These are phyloP conservation scores for Tribolium castaneum DNA, from an alignment of 1,140 invertebrate genomes.

Conservation along the genomic window DNA sequence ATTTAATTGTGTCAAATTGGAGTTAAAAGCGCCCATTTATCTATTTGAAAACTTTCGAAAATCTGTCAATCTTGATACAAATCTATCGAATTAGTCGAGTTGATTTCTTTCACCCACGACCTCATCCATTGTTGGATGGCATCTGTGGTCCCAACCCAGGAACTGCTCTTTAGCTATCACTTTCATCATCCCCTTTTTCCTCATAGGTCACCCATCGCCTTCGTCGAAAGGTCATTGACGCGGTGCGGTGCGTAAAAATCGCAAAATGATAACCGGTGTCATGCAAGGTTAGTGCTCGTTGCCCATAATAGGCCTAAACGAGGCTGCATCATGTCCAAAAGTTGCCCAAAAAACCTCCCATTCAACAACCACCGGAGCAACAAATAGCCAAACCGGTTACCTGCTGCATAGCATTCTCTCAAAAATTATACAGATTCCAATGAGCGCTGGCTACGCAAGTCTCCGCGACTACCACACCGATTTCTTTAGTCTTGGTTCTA, in stretches of 20 bases:
- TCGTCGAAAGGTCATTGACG: conserved; percentile 8
- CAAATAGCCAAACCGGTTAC: conserved; percentile 45
- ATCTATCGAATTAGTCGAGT: no score
- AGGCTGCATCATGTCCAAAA: background rate
- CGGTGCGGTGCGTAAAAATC: background rate
- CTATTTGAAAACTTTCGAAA: no score
- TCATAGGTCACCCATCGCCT: background rate
- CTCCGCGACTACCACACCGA: conserved; percentile 22
- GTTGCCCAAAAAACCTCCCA: conserved; percentile 7
- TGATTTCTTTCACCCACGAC: no score
- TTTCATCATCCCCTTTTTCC: background rate
- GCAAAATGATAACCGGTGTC: background rate
- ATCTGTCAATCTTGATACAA: no score
- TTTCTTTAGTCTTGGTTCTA: conserved; percentile 41
- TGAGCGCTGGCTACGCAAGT: conserved; percentile 37
- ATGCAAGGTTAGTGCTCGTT: background rate
- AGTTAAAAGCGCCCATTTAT: no score
- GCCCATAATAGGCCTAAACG: conserved; percentile 11
- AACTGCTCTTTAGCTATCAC: no score
- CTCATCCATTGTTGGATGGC: no score
- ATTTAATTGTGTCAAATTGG: no score
- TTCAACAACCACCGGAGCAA: conserved; percentile 4
- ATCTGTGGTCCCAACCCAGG: no score
- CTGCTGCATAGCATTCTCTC: conserved; percentile 45
- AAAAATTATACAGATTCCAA: conserved; percentile 50